These are phyloP conservation scores for Ctenopoma kingsleyae DNA, from an alignment of 2,797 vertebrate species.

Conservation along the genomic window DNA sequence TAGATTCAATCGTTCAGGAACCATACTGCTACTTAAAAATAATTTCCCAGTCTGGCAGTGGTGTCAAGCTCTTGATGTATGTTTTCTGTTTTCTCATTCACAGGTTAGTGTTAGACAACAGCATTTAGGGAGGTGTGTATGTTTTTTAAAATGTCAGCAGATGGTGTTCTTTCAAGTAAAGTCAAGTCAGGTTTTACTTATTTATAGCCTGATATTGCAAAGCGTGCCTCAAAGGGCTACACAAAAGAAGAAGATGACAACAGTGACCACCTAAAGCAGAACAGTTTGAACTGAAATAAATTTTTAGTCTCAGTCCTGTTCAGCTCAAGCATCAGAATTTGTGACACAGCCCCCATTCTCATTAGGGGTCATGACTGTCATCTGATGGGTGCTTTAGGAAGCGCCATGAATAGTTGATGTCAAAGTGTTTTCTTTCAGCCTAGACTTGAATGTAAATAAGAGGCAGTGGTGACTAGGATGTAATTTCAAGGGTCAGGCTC, in stretches of 20 bases:
- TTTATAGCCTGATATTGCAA: conserved; percentile 24
- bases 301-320: conserved; percentile 13
- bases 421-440: conserved; percentile 55
- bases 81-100: conserved; percentile 34
- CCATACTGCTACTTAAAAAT: conserved; percentile 33
- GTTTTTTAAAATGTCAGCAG: conserved; percentile 48
- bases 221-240: conserved; percentile 24
- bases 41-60: conserved; percentile 37
- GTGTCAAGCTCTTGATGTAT: conserved; percentile 45
- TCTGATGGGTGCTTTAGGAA: conserved; percentile 65
- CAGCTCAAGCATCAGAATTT: conserved; percentile 15
- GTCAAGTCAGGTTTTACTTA: conserved; percentile 48
- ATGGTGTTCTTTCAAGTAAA: conserved; percentile 45
- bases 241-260: not conserved
- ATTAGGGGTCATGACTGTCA: conserved; percentile 47
- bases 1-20: conserved; percentile 47
- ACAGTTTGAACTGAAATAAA: conserved; percentile 17
- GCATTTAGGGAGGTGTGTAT: conserved; percentile 17
- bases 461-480: conserved; percentile 62
- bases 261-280: not conserved
- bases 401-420: conserved; percentile 81
- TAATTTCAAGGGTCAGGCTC: conserved; percentile 70
- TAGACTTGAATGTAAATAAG: conserved; percentile 77
- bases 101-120: conserved; percentile 33
- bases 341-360: conserved; percentile 43